phyloP scores from a whole-genome alignment of 1,140 invertebrate genomes.

The Cyrtorhinus lividipennis region DNA sequence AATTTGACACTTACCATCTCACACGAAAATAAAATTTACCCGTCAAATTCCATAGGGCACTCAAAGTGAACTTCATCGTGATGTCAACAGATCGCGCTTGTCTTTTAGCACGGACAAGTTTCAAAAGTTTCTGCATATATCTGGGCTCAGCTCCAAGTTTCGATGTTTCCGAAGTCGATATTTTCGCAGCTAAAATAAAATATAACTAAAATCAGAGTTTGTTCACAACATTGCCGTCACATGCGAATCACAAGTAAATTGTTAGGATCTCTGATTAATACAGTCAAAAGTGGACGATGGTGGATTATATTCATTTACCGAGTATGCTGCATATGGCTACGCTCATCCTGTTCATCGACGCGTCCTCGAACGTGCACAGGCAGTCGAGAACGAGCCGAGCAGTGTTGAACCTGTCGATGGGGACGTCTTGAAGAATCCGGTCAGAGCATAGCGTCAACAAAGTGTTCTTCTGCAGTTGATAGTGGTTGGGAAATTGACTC shows the following conservation, averaged over 20 bases:
- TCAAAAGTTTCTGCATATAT: constrained; percentile 59
- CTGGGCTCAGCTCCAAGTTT: constrained; percentile 48
- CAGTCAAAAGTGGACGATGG: neutral
- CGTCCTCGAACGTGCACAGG: constrained; percentile 54
- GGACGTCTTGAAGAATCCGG: constrained; percentile 58
- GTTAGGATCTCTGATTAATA: neutral
- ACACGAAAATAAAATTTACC: constrained; percentile 29
- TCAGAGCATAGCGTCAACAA: constrained; percentile 63
- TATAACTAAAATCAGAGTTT: neutral
- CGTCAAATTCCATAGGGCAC: constrained; percentile 71
- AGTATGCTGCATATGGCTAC: constrained; percentile 69
- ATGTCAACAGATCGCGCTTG: constrained; percentile 47
- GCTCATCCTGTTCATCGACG: constrained; percentile 63
- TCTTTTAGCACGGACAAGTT: constrained; percentile 50
- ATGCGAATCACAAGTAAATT: neutral
- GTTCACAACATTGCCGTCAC: constrained; percentile 5
- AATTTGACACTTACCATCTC: neutral
- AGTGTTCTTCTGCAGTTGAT: constrained; percentile 64
- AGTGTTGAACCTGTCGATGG: constrained; percentile 58
- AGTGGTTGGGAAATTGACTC: constrained; percentile 53
- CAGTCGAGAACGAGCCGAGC: constrained; percentile 62
- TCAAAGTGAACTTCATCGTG: constrained; percentile 66
- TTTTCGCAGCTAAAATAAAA: constrained; percentile 41
- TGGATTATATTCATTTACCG: constrained; percentile 23
- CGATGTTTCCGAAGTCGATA: constrained; percentile 59